A percentile compares a stretch with the other conserved stretches of the same genome.
Conservation (phyloP, 2,888 invertebrate genomes). For the Ctena decussata region DNA sequence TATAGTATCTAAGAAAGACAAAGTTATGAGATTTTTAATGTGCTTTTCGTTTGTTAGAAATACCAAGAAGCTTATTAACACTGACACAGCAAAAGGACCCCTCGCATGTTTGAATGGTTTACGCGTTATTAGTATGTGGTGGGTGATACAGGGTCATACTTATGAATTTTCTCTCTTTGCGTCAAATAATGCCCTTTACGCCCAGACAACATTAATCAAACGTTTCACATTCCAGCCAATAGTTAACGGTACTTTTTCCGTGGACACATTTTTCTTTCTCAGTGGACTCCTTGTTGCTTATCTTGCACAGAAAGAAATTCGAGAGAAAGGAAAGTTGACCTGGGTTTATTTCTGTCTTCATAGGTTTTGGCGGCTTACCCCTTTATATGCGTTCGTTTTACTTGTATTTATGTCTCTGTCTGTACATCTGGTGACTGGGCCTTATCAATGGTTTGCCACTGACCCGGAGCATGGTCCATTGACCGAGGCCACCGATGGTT, state of each 20-base stretch:
- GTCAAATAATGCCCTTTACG: conserved; percentile 50
- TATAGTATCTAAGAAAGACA: background rate
- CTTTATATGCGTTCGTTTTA: conserved; percentile 58
- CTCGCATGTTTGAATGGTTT: conserved; percentile 91
- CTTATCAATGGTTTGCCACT: conserved; percentile 38
- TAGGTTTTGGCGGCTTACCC: conserved; percentile 71
- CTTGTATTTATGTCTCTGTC: conserved; percentile 47
- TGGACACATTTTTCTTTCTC: conserved; percentile 83
- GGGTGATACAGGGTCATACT: conserved; percentile 81
- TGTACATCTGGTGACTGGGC: conserved; percentile 56
- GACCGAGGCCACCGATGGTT: conserved; percentile 27
- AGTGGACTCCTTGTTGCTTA: conserved; percentile 62
- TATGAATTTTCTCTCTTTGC: conserved; percentile 42
- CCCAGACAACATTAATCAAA: conserved; percentile 13
- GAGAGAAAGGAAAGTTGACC: conserved; percentile 37
- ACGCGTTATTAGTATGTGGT: conserved; percentile 86
- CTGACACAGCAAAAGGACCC: conserved; percentile 57
- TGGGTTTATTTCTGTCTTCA: conserved; percentile 63
- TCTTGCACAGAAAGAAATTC: conserved; percentile 43
- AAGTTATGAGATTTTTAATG: background rate
- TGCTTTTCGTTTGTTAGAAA: conserved; percentile 67
- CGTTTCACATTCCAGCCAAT: conserved; percentile 75
- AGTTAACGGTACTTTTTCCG: conserved; percentile 78
- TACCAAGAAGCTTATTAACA: conserved; percentile 62
- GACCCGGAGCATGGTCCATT: conserved; percentile 17